phyloP scores from a whole-genome alignment of 2,888 invertebrate genomes.

The Stenodera caucasica region DNA sequence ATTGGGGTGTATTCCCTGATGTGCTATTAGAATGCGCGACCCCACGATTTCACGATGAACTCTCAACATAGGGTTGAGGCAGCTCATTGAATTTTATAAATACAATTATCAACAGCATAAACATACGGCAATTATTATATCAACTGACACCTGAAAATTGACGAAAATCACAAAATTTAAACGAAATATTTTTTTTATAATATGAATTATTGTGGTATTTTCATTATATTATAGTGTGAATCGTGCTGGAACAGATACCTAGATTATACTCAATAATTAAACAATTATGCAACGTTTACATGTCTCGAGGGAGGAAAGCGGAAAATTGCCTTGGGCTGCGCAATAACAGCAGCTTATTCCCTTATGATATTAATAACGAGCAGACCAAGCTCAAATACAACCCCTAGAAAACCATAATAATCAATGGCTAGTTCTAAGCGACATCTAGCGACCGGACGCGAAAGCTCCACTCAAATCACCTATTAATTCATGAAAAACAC shows the following conservation, averaged over 20 bases:
- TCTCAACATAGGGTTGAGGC: constrained; percentile 39
- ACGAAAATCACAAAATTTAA: too few relatives aligned
- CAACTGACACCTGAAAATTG: not conserved
- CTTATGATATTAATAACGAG: constrained; percentile 57
- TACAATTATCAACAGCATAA: constrained; percentile 36
- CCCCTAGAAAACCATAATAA: not conserved
- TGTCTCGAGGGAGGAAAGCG: constrained; percentile 49
- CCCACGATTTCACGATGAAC: constrained; percentile 35
- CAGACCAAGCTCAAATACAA: constrained; percentile 18
- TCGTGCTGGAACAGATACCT: constrained; percentile 41
- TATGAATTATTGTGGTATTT: constrained; percentile 28
- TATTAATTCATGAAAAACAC: too few relatives aligned
- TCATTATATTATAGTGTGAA: constrained; percentile 37
- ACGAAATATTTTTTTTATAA: too few relatives aligned
- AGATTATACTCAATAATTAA: constrained; percentile 59
- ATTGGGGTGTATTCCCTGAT: constrained; percentile 49
- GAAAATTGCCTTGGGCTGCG: constrained; percentile 56
- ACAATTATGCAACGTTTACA: constrained; percentile 57
- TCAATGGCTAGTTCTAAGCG: not conserved
- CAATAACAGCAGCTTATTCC: constrained; percentile 57
- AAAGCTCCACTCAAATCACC: too few relatives aligned
- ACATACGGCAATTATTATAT: too few relatives aligned
- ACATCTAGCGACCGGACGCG: not conserved
- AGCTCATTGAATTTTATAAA: constrained; percentile 41
- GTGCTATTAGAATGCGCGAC: constrained; percentile 45